These are phyloP conservation scores for Boulengeromyrus knoepffleri DNA, from an alignment of 2,113 vertebrate species.

Conservation along the genomic window DNA sequence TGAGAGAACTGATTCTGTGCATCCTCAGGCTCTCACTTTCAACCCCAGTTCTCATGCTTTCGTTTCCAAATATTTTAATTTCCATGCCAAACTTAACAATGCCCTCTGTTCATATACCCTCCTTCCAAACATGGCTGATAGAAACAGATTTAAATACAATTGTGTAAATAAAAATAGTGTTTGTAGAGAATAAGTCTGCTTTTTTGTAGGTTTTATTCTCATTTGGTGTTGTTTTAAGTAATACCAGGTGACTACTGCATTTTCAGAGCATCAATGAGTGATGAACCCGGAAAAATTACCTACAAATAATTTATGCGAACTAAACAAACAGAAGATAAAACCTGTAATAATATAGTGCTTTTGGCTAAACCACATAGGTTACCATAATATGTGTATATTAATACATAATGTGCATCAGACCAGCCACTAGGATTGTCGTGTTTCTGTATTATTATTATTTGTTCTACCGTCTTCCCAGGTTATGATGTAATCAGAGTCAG, in stretches of 20 bases:
- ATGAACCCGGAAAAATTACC: background rate
- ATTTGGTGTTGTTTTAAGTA: too few species aligned
- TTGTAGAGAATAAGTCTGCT: background rate
- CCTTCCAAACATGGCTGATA: background rate
- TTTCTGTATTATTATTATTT: background rate
- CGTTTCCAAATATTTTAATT: background rate
- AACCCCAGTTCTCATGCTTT: background rate
- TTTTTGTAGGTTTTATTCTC: background rate
- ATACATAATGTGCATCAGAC: background rate
- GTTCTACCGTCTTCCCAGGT: constrained; percentile 63
- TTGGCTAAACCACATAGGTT: background rate
- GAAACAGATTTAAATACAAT: background rate
- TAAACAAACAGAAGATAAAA: background rate
- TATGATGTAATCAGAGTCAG: constrained; percentile 68
- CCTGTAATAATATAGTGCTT: background rate
- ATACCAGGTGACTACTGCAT: background rate
- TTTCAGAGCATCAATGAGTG: background rate
- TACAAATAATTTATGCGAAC: background rate
- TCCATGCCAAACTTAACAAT: background rate
- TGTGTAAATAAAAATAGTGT: background rate
- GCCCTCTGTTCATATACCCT: background rate
- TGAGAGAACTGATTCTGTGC: background rate
- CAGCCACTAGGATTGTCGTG: background rate
- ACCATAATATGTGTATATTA: background rate
- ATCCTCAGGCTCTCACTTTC: background rate